Evolutionary conservation across 2,113 vertebrate genomes (phyloP).

Genomic region (Sylvietta virens): DNA sequence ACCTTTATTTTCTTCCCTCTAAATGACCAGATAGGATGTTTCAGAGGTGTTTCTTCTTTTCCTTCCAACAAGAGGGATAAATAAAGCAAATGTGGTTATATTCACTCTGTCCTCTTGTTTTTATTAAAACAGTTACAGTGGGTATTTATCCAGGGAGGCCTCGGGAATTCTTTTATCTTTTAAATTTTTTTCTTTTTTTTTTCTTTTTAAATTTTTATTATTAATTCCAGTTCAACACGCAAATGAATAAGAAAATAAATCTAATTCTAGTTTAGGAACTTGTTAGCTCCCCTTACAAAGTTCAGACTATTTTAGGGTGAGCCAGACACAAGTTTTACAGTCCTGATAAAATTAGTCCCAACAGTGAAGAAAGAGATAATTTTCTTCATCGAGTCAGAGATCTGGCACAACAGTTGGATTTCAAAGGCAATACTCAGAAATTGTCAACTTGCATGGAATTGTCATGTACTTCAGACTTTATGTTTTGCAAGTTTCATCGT

Average conservation of each 20-base stretch:
- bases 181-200: no score
- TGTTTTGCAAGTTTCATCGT: neutral
- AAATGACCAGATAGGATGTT: neutral
- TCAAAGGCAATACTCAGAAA: conserved; percentile 11
- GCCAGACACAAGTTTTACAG: neutral
- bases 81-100: neutral
- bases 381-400: conserved; percentile 23
- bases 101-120: neutral
- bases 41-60: neutral
- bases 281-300: neutral
- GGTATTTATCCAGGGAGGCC: neutral
- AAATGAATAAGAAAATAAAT: neutral
- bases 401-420: neutral
- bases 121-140: neutral
- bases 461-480: neutral
- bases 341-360: neutral
- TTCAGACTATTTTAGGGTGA: neutral
- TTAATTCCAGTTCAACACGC: neutral
- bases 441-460: neutral
- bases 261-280: neutral
- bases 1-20: neutral
- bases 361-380: neutral
- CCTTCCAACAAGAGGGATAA: neutral
- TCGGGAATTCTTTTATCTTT: accelerated
- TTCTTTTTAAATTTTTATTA: neutral